Base-by-base conservation (phyloP, 2,113 vertebrate genomes). In the Poicephalus gulielmi region DNA sequence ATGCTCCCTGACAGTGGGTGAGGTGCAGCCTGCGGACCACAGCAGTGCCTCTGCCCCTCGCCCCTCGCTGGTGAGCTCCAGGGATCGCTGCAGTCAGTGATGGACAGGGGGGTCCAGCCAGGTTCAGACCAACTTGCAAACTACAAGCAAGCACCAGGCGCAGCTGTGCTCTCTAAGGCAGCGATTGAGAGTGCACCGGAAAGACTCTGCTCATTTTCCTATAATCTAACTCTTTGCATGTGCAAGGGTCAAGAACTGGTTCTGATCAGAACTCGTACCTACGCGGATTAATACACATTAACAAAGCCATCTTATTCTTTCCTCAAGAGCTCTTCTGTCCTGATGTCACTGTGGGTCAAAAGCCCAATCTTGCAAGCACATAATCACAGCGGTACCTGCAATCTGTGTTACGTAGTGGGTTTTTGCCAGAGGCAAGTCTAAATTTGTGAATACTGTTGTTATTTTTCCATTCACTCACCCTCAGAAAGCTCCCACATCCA, bases 371-470 rank as follows among this genome's bases (percentile, higher is more conserved):
- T 64, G 46, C 53, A 68, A 67, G 60, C 44, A 7, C 35, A 69
- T 62, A 11, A 8, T 1, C 88, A 59, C 35, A 55, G 35, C 5
- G 2, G 17, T 31, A 13, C 35, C 57, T 57, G 19, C 47, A 28
- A 50, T 22, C 10, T 47, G 27, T 7, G 0, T 17, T 22, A 12
- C 3, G 3, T 11, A 17, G 55, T 7, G n/a, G n/a, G 43, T 11
- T 74, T 89, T 70, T 83, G 39, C 37, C 39, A 59, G 75, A 57
- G 24, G 27, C 19, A 41, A 50, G 68, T 57, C 33, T 46, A 13
- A 43, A 15, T 77, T 73, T 86, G 41, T 88, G n/a, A 49, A 50
- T 64, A 18, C 57, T 52, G 57, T 10, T 69, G 22, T 39, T 37
- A 23, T 35, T 84, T 68, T 44, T 35, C 67, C 28, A 5, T 44